Base-by-base conservation (phyloP, 1,140 invertebrate species). In the Sarcophaga bullata region DNA sequence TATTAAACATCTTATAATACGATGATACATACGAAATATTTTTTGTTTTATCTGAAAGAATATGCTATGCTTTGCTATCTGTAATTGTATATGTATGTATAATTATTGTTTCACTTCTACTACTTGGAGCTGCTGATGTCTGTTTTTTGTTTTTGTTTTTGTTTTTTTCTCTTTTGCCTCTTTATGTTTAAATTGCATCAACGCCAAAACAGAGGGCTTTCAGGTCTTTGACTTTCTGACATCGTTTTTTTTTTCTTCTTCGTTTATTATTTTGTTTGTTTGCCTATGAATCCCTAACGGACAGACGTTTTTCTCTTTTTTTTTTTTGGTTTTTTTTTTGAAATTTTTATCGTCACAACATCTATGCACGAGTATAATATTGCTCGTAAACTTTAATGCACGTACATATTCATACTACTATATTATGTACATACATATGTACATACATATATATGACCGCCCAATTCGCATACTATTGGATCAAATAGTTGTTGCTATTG, bases 201-300 rank as follows among this genome's bases (percentile, higher is more conserved):
- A 68, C n/a, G 17, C 17, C 62, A 68, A 19, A 37, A 19, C 62
- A 19, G 62, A 68, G 62, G 62, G 62, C 62, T 68, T 68, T 68
- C n/a, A 68, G 62, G 62, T 68, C 62, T 68, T 68, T 68, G 62
- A 68, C 62, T 68, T n/a, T 68, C 62, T 68, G 62, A 68, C 62
- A 68, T 68, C 62, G 62, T 68, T 68, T 37, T 37, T 68, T 68
- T 68, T 37, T 37, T 68, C 19, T 68, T 8, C 54, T 15, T 58
- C 54, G 15, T 58, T 58, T 58, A 58, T 58, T 58, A n/a, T 58
- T n/a, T 6, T 58, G 54, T 58, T n/a, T 62, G 19, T 68, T 68
- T 68, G 62, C 19, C 8, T 37, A 37, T 37, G 25, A 37, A 4
- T 37, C 25, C 25, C 25, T 37, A 37, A 37, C 25, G 25, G 25